Percentiles rank a stretch among this genome's conserved stretches.
These are phyloP conservation scores for Zosterops lateralis DNA, from an alignment of 2,113 vertebrate species.

Conservation along the genomic window DNA sequence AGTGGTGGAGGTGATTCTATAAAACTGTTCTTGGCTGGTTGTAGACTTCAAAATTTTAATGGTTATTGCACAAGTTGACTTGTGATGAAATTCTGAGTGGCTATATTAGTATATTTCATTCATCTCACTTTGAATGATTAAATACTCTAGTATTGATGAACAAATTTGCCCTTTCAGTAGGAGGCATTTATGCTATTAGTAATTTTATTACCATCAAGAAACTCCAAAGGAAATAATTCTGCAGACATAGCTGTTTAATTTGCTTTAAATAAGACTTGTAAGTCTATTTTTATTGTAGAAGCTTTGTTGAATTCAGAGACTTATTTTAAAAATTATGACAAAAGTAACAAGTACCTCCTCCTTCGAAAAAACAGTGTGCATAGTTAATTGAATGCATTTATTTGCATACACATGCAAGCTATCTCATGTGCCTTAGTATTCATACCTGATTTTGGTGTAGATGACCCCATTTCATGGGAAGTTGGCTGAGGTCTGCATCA, in stretches of 20 bases:
- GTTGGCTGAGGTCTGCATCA: background rate
- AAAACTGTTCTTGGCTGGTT: background rate
- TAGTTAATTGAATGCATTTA: background rate
- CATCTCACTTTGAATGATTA: background rate
- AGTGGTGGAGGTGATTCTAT: background rate
- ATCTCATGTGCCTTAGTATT: background rate
- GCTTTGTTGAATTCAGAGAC: background rate
- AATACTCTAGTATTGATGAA: background rate
- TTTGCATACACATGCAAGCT: background rate
- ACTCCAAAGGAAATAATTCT: background rate
- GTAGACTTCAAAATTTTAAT: background rate
- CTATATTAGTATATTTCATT: background rate
- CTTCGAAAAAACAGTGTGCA: background rate
- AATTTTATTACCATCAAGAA: background rate
- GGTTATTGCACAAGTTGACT: background rate
- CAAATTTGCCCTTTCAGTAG: background rate
- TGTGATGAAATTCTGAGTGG: background rate
- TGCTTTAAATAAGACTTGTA: background rate
- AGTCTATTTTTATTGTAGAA: background rate
- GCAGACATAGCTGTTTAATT: background rate
- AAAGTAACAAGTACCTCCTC: background rate
- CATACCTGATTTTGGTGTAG: background rate
- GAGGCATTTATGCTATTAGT: background rate
- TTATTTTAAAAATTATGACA: background rate
- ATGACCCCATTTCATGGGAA: background rate